Conservation (phyloP, 2,113 vertebrate species). For the Garra rufa region DNA sequence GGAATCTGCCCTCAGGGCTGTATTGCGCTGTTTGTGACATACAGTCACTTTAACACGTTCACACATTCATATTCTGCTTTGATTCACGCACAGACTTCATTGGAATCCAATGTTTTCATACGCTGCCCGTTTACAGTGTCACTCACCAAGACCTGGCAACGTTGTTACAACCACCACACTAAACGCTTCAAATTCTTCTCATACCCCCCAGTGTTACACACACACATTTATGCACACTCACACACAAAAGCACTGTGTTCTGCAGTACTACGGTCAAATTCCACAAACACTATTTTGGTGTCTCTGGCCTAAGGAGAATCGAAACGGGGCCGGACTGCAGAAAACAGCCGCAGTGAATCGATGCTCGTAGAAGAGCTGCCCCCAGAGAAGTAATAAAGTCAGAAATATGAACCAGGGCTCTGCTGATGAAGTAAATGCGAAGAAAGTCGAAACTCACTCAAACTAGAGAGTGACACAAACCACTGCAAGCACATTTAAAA, state of each 20-base stretch:
- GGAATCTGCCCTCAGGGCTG: constrained; percentile 4
- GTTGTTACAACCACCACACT: constrained; percentile 54
- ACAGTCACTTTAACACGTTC: constrained; percentile 1
- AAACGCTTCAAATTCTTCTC: constrained; percentile 61
- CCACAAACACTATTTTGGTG: constrained; percentile 60
- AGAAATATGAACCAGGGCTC: neutral
- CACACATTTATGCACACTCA: constrained; percentile 30
- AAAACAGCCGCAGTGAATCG: constrained; percentile 35
- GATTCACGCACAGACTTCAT: neutral
- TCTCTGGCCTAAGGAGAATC: constrained; percentile 8
- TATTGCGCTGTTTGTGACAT: neutral
- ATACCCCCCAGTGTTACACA: constrained; percentile 46
- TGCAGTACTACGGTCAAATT: constrained; percentile 51
- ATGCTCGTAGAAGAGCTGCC: neutral
- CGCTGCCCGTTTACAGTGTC: constrained; percentile 54
- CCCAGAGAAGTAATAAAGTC: constrained; percentile 18
- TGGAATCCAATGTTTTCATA: constrained; percentile 67
- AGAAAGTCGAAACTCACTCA: neutral
- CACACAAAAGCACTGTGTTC: constrained; percentile 53
- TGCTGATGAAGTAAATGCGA: neutral
- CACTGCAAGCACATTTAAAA: neutral
- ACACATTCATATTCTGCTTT: constrained; percentile 27
- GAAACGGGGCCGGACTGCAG: neutral
- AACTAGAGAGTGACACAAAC: no score
- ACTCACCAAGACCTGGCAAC: constrained; percentile 58